These are phyloP conservation scores for Tenrec ecaudatus DNA, from an alignment of 2,113 vertebrate species.

Conservation along the genomic window DNA sequence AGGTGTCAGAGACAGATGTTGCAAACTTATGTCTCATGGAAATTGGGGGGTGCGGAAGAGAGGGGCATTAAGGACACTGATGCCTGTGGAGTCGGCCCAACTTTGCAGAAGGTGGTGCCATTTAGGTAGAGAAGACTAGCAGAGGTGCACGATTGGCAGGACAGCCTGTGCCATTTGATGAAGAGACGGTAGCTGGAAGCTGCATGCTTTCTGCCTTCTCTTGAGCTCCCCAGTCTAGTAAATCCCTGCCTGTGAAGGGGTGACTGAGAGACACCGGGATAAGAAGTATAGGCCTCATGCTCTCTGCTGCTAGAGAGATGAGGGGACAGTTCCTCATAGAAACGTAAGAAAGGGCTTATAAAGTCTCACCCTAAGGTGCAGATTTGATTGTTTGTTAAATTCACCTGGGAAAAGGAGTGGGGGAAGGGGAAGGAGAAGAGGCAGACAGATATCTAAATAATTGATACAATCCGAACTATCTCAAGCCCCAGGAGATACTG, in stretches of 20 bases:
- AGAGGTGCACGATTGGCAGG: not conserved
- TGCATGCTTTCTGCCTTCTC: not conserved
- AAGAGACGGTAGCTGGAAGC: not conserved
- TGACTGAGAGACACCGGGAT: not conserved
- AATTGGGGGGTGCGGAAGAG: not conserved
- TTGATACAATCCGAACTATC: not conserved
- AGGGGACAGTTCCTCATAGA: not conserved
- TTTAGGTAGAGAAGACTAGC: not conserved
- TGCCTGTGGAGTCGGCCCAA: not conserved
- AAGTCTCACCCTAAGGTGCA: not conserved
- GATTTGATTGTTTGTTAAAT: not conserved
- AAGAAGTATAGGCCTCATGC: not conserved
- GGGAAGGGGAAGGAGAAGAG: not conserved
- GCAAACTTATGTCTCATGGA: not conserved
- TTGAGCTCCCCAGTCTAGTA: not conserved
- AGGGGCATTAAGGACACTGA: not conserved
- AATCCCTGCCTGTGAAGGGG: not conserved
- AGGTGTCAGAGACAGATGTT: not conserved
- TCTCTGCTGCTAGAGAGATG: not conserved
- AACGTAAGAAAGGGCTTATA: not conserved
- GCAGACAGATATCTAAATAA: not conserved
- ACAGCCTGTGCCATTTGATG: too few relatives aligned
- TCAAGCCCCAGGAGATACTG: not conserved
- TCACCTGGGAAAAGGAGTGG: not conserved
- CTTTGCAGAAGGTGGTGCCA: not conserved